These are phyloP conservation scores for Teleogryllus oceanicus DNA, from an alignment of 2,888 invertebrate species.

Conservation along the genomic window DNA sequence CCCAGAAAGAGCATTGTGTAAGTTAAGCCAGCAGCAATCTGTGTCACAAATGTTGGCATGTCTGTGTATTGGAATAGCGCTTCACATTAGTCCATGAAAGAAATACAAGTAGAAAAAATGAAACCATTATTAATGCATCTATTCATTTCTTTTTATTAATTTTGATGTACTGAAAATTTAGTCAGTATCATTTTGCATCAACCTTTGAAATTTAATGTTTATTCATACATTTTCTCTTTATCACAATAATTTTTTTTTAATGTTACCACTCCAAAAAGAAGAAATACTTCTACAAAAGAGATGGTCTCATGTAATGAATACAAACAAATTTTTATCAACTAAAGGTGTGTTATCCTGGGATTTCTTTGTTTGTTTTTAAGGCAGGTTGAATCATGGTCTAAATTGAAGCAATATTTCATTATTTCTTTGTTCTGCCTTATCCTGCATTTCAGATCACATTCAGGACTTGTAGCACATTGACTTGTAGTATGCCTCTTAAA, in stretches of 20 bases:
- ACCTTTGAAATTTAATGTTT: too few species aligned
- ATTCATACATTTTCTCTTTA: too few species aligned
- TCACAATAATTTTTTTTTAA: too few species aligned
- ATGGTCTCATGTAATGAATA: not conserved
- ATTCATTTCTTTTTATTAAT: too few species aligned
- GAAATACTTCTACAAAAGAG: too few species aligned
- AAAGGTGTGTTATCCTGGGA: not conserved
- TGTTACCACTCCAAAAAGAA: too few species aligned
- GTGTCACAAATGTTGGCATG: slow-evolving; percentile 33
- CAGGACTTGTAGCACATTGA: slow-evolving; percentile 19
- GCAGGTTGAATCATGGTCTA: not conserved
- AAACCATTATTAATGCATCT: too few species aligned
- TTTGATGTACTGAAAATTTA: too few species aligned
- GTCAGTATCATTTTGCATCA: too few species aligned
- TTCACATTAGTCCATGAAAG: not conserved
- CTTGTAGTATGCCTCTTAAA: not conserved
- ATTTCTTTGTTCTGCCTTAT: not conserved
- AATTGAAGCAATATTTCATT: slow-evolving; percentile 19
- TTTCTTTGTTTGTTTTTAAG: not conserved
- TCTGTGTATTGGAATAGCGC: slow-evolving; percentile 28
- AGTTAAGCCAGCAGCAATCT: slow-evolving; percentile 32
- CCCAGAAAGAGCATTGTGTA: slow-evolving; percentile 37
- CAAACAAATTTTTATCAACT: not conserved
- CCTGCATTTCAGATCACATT: slow-evolving; percentile 18
- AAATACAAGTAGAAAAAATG: not conserved